Evolutionary conservation across 2,888 invertebrate genomes (phyloP).

Genomic region (Norana najaformis): DNA sequence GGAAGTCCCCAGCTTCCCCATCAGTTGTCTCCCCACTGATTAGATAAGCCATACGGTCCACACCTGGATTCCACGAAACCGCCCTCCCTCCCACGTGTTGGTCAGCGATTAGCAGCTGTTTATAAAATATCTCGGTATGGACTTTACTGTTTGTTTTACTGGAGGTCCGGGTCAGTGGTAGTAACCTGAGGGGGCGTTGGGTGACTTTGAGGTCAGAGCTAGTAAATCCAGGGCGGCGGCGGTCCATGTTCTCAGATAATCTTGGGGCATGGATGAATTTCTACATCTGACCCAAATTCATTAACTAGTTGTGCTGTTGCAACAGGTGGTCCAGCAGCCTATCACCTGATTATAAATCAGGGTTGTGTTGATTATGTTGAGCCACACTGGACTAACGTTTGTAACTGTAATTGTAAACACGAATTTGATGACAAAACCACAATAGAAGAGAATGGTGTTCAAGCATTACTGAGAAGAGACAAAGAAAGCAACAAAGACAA

Average conservation of each 20-base stretch:
- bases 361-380: background rate
- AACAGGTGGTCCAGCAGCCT: background rate
- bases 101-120: constrained; percentile 6
- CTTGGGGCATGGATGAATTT: background rate
- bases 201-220: background rate
- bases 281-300: background rate
- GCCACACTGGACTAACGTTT: background rate
- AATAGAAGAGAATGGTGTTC: background rate
- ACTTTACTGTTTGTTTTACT: background rate
- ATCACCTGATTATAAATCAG: background rate
- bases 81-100: background rate
- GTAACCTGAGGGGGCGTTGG: background rate
- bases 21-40: constrained; percentile 13
- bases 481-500: no score
- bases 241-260: no score
- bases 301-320: background rate
- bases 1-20: background rate
- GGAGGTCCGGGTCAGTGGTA: background rate
- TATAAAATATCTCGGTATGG: background rate
- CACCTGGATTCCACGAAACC: background rate
- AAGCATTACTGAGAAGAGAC: no score
- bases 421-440: background rate
- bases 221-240: constrained; percentile 13
- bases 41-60: background rate
- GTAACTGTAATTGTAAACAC: background rate